A percentile compares a stretch with the other conserved stretches of the same genome.
Conservation (phyloP, 2,113 vertebrate species). For the Pteruthius melanotis region DNA sequence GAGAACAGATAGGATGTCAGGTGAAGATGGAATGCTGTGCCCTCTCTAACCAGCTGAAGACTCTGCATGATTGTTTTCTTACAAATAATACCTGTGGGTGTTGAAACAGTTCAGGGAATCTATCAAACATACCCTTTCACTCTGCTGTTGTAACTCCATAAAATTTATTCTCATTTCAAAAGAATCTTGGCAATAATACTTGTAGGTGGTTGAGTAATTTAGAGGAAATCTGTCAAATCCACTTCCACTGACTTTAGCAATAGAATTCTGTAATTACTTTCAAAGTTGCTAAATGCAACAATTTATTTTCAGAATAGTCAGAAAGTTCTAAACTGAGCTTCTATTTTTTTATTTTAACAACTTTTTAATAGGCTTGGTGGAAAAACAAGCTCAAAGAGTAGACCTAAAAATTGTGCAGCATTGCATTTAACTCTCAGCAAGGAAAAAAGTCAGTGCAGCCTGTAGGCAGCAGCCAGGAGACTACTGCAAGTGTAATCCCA, state of each 20-base stretch:
- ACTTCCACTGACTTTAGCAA: conserved; percentile 56
- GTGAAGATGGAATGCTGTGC: conserved; percentile 76
- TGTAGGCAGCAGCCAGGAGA: background rate
- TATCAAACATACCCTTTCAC: conserved; percentile 74
- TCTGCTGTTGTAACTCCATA: conserved; percentile 69
- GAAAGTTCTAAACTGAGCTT: conserved; percentile 16
- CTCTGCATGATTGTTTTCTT: conserved; percentile 78
- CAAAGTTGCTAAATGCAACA: conserved; percentile 42
- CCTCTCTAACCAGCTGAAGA: conserved; percentile 77
- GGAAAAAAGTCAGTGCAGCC: background rate
- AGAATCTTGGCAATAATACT: conserved; percentile 67
- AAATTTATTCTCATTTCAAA: conserved; percentile 76
- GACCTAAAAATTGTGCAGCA: background rate
- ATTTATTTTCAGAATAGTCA: conserved; percentile 23
- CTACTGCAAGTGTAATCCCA: background rate
- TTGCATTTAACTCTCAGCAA: background rate
- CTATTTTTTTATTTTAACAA: background rate
- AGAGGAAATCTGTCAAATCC: conserved; percentile 70
- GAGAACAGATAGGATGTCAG: conserved; percentile 73
- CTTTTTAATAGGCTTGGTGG: background rate
- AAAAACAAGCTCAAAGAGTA: background rate
- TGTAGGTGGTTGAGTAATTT: conserved; percentile 75
- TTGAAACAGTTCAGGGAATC: conserved; percentile 74
- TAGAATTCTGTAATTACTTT: conserved; percentile 54
- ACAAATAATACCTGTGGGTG: conserved; percentile 84